phyloP scores from a whole-genome alignment of 2,113 vertebrate genomes.

The Balaenoptera acutorostrata region DNA sequence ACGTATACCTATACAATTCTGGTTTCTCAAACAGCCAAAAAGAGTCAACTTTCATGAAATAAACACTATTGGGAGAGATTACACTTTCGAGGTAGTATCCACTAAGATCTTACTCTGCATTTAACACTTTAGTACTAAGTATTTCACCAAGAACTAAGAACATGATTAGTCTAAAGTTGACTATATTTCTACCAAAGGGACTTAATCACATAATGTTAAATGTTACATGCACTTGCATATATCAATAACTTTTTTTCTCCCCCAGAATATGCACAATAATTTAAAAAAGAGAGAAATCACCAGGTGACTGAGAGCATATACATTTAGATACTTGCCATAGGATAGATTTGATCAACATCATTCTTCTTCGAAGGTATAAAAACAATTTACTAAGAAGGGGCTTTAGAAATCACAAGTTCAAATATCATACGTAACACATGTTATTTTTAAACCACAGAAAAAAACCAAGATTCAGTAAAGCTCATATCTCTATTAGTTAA shows the following conservation, averaged over 20 bases:
- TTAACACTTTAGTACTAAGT: neutral
- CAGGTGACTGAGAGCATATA: neutral
- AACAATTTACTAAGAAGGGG: neutral
- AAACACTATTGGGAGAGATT: neutral
- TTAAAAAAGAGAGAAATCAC: neutral
- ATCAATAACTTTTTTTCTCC: neutral
- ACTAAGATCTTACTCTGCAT: neutral
- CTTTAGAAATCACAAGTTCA: neutral
- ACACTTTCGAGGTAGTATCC: neutral
- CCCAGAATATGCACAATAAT: neutral
- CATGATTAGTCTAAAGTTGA: neutral
- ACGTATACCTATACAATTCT: neutral
- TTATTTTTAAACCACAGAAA: neutral
- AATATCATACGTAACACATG: neutral
- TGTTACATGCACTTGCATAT: neutral
- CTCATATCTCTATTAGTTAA: neutral
- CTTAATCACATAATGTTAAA: neutral
- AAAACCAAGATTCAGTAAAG: neutral
- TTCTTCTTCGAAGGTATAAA: neutral
- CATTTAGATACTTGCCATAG: neutral
- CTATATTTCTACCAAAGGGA: neutral
- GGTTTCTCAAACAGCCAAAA: neutral
- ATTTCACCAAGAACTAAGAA: conserved; percentile 18
- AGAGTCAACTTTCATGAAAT: neutral
- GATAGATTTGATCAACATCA: neutral